Conservation (phyloP, 2,888 invertebrate species). For the Rotaria magnacalcarata region DNA sequence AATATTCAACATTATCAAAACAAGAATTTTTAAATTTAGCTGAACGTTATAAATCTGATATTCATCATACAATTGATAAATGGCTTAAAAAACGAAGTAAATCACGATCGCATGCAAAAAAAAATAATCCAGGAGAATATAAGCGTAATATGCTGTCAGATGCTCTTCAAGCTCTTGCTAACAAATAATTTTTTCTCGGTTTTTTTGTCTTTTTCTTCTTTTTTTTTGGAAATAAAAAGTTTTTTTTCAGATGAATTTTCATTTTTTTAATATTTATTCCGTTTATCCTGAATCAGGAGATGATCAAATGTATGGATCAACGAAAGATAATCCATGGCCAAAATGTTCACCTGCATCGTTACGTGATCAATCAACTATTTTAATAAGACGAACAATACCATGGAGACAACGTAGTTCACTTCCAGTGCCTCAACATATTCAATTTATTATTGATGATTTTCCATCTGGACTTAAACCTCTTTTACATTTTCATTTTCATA, state of each 20-base stretch:
- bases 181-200: not conserved
- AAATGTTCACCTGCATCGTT: slow-evolving; percentile 3
- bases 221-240: not conserved
- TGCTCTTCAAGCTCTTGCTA: not conserved
- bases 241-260: not conserved
- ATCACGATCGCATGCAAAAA: not conserved
- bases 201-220: not conserved
- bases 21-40: slow-evolving; percentile 3
- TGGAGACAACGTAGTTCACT: not conserved
- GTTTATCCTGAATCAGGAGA: not conserved
- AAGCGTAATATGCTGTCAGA: not conserved
- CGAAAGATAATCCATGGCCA: not conserved
- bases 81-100: not conserved
- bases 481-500: slow-evolving; percentile 1
- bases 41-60: slow-evolving; percentile 13
- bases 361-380: slow-evolving; percentile 9
- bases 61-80: slow-evolving; percentile 15
- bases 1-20: slow-evolving; percentile 24
- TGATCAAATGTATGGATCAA: slow-evolving; percentile 11
- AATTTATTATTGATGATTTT: not conserved
- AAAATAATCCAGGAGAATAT: not conserved
- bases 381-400: not conserved
- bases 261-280: not conserved
- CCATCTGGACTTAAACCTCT: not conserved
- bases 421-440: not conserved